Evolutionary conservation across 2,797 vertebrate species (phyloP), one percentile per base, ranked within the genome.

Genomic region (Xiphorhynchus erythropygius): DNA sequence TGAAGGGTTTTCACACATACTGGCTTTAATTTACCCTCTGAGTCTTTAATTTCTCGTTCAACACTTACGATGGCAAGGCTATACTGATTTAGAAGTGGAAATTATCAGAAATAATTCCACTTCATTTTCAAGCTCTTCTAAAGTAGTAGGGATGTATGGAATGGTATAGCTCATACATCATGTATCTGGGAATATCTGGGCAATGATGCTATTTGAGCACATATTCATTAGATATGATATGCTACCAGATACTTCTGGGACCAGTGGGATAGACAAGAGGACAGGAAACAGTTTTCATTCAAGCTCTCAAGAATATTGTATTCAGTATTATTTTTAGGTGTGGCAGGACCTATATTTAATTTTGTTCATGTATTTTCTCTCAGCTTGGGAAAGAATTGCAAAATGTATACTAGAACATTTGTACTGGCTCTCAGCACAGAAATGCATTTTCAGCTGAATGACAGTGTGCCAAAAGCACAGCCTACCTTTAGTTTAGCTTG

Each of bases 1-100:
- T 90, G 69, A 92, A 93, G 59, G 52, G 24, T 9, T 77, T 95
- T 94, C 90, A 67, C 47, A 67, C 4, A 15, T 35, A 74, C 59
- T 92, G 89, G 79, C 86, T 90, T 91, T 84, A 93, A 95, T 95
- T 93, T 90, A 75, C 18, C 8, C 35, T 88, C 57, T 2, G 7
- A 84, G n/a, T 24, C 62, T 90, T 90, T 88, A 84, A 81, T 88
- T 92, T 93, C 30, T 82, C n/a, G 9, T 90, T 84, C 19, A 25
- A 60, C 27, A n/a, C 33, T 81, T 76, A 10, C 65, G 82, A 83
- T 46, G 22, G 56, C 22, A 87, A 88, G 10, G 9, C 9, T n/a
- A 60, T 53, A n/a, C 27, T 18, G 32, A 49, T 88, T 95, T 88
- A 79, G 44, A 76, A 91, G 22, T 0, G 5, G 47, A 78, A 87